Evolutionary conservation across 2,888 invertebrate species (phyloP).

Genomic region (Parnassius orleans): DNA sequence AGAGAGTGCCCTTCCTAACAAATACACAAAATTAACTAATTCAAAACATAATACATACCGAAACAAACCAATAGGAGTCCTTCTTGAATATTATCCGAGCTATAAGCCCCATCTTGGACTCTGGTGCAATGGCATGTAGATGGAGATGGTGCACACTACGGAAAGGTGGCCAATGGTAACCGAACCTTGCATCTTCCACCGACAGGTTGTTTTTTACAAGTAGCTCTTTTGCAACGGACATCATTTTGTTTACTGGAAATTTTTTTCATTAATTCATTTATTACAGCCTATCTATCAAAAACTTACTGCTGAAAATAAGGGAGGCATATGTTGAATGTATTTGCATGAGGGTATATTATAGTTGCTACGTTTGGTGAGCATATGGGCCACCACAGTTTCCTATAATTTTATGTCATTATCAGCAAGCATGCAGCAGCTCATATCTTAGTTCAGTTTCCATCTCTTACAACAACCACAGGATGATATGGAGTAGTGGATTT

Average conservation of each 20-base stretch:
- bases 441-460: no score
- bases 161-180: constrained; percentile 97
- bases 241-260: constrained; percentile 84
- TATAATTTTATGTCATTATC: background rate
- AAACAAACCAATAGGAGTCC: constrained; percentile 91
- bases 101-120: constrained; percentile 85
- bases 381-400: background rate
- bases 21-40: no score
- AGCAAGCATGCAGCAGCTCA: no score
- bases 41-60: constrained; percentile 79
- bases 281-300: no score
- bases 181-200: constrained; percentile 71
- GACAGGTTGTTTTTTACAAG: constrained; percentile 73
- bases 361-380: no score
- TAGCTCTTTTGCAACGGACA: constrained; percentile 68
- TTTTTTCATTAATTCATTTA: constrained; percentile 1
- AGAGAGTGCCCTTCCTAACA: no score
- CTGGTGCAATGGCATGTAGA: constrained; percentile 91
- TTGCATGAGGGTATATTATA: no score
- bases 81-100: constrained; percentile 85
- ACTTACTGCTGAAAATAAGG: no score
- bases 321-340: no score
- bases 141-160: constrained; percentile 91
- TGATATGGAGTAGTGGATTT: no score
- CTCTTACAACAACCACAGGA: no score